These are phyloP conservation scores for Drosophila atripex DNA, from an alignment of 2,888 invertebrate genomes.

Conservation along the genomic window DNA sequence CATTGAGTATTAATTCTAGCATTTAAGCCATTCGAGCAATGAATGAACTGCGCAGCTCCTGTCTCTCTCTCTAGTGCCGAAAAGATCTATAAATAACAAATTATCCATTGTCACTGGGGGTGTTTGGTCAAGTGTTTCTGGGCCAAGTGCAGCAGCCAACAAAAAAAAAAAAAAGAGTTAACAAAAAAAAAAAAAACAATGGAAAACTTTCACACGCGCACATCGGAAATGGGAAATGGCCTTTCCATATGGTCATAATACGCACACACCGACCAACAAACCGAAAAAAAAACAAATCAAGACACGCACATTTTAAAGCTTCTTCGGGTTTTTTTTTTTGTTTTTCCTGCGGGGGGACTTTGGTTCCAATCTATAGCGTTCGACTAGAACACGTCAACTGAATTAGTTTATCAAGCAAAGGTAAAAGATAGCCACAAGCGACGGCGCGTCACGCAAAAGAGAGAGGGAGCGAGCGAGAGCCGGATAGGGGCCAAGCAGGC, in stretches of 20 bases:
- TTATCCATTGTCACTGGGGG: slow-evolving; percentile 34
- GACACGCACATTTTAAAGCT: slow-evolving; percentile 11
- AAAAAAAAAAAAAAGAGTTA: neutral
- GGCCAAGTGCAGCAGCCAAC: slow-evolving; percentile 37
- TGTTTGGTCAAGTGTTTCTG: slow-evolving; percentile 30
- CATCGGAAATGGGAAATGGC: slow-evolving; percentile 21
- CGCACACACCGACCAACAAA: neutral
- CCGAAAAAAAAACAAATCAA: neutral
- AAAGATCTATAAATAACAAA: slow-evolving; percentile 28
- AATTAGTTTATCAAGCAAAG: slow-evolving; percentile 79
- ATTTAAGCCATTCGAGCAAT: slow-evolving; percentile 29
- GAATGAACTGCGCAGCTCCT: slow-evolving; percentile 36
- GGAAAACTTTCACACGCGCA: slow-evolving; percentile 17
- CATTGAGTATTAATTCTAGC: slow-evolving; percentile 24
- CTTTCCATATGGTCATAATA: slow-evolving; percentile 13
- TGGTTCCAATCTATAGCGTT: slow-evolving; percentile 70
- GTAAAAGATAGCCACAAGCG: slow-evolving; percentile 66
- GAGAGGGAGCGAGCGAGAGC: slow-evolving; percentile 7
- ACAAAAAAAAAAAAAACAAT: neutral
- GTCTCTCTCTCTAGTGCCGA: neutral
- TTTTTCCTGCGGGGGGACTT: slow-evolving; percentile 9
- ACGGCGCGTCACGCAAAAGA: slow-evolving; percentile 23
- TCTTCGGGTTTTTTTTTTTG: too few relatives aligned
- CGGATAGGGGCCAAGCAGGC: neutral
- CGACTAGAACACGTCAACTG: slow-evolving; percentile 82